These are phyloP conservation scores for Oryzias javanicus DNA, from an alignment of 2,113 vertebrate species.

Conservation along the genomic window DNA sequence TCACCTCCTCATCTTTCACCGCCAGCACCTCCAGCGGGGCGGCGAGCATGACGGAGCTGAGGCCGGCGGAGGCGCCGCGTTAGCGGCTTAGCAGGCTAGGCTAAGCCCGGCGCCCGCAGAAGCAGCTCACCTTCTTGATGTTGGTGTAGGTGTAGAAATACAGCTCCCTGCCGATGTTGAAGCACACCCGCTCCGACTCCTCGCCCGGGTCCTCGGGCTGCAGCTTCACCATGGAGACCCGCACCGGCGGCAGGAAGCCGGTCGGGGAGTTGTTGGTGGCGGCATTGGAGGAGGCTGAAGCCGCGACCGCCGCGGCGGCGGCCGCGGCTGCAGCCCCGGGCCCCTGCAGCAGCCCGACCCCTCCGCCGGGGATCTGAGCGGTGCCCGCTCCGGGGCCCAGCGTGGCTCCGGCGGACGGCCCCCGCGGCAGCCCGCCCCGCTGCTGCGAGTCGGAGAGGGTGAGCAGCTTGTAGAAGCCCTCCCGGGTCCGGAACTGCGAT, in stretches of 20 bases:
- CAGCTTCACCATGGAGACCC: slow-evolving; percentile 88
- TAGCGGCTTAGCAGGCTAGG: slow-evolving; percentile 25
- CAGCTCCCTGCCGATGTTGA: slow-evolving; percentile 89
- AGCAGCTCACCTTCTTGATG: slow-evolving; percentile 79
- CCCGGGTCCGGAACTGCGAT: slow-evolving; percentile 90
- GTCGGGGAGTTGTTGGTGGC: slow-evolving; percentile 79
- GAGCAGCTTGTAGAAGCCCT: slow-evolving; percentile 90
- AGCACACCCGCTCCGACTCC: slow-evolving; percentile 88
- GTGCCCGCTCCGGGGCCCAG: slow-evolving; percentile 72
- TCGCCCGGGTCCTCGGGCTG: slow-evolving; percentile 84
- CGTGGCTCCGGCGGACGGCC: slow-evolving; percentile 73
- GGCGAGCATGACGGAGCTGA: slow-evolving; percentile 2
- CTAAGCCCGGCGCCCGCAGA: slow-evolving; percentile 19
- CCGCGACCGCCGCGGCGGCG: slow-evolving; percentile 28
- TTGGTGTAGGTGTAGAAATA: slow-evolving; percentile 88
- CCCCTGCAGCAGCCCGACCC: slow-evolving; percentile 77
- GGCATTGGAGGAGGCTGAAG: slow-evolving; percentile 67
- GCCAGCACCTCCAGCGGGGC: neutral
- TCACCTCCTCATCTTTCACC: no score
- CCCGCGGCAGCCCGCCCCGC: slow-evolving; percentile 81
- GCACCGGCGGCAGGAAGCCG: slow-evolving; percentile 85
- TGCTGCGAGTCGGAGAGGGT: slow-evolving; percentile 84
- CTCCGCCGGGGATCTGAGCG: slow-evolving; percentile 75
- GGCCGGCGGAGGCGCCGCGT: neutral
- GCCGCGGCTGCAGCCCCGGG: slow-evolving; percentile 70